These are phyloP conservation scores for Leptoclinus maculatus DNA, from an alignment of 2,797 vertebrate genomes.

Conservation along the genomic window DNA sequence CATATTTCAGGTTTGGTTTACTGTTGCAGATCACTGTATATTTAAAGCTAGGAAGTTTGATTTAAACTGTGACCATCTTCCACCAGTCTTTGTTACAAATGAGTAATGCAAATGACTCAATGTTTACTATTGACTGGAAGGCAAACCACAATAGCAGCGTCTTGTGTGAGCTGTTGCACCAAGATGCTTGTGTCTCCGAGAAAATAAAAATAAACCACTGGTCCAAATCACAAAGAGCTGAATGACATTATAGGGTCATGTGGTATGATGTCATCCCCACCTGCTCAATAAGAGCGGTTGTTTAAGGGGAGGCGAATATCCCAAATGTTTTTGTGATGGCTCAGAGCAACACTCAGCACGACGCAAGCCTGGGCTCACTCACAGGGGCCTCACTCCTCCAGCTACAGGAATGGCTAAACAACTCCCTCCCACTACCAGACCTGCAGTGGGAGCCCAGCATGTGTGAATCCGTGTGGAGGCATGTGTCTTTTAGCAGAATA, in stretches of 20 bases:
- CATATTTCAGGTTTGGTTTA: not conserved
- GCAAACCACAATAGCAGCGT: slow-evolving; percentile 17
- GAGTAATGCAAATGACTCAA: slow-evolving; percentile 25
- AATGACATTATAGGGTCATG: slow-evolving; percentile 45
- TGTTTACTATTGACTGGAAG: slow-evolving; percentile 19
- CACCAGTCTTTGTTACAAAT: not conserved
- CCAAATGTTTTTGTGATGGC: slow-evolving; percentile 69
- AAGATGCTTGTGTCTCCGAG: not conserved
- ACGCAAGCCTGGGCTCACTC: slow-evolving; percentile 55
- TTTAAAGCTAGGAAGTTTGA: not conserved
- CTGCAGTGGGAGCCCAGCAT: slow-evolving; percentile 40
- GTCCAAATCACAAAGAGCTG: slow-evolving; percentile 24
- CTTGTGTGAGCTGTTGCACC: not conserved
- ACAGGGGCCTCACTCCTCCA: slow-evolving; percentile 76
- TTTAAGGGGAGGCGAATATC: slow-evolving; percentile 58
- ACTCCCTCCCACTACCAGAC: slow-evolving; percentile 69
- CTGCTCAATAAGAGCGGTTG: slow-evolving; percentile 53
- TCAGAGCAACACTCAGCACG: slow-evolving; percentile 72
- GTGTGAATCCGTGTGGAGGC: not conserved
- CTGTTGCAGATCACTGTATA: not conserved
- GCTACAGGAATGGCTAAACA: slow-evolving; percentile 80
- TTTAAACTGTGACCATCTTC: slow-evolving; percentile 19
- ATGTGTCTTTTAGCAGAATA: slow-evolving; percentile 21
- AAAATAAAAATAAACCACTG: slow-evolving; percentile 33
- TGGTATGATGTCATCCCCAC: slow-evolving; percentile 60